Conservation (phyloP, 2,797 vertebrate genomes). For the Todus mexicanus region DNA sequence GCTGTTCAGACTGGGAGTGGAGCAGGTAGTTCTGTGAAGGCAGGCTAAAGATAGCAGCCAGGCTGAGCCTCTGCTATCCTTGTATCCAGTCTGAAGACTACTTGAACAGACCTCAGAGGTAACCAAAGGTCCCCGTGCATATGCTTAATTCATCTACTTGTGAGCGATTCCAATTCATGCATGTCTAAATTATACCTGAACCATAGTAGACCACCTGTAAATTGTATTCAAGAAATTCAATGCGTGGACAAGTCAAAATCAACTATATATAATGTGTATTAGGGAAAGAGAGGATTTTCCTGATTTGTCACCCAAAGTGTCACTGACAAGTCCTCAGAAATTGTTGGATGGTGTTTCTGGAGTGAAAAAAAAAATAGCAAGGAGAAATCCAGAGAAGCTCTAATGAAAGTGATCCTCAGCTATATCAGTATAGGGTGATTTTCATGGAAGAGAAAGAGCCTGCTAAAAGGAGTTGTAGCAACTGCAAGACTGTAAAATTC, state of each 20-base stretch:
- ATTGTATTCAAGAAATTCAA: neutral
- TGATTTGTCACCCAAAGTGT: no score
- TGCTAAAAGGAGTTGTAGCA: neutral
- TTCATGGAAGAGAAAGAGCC: neutral
- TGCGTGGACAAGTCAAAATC: neutral
- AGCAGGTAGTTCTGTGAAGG: neutral
- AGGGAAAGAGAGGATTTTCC: neutral
- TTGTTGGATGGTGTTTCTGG: neutral
- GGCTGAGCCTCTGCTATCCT: neutral
- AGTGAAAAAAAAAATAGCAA: neutral
- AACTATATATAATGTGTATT: neutral
- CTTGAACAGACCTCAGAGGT: neutral
- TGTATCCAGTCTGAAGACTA: neutral
- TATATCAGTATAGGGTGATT: neutral
- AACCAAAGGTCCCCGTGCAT: neutral
- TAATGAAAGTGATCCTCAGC: neutral
- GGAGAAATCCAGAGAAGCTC: neutral
- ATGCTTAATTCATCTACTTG: neutral
- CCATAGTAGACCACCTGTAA: neutral
- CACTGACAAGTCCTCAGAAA: neutral
- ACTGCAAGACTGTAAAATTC: neutral
- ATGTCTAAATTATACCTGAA: neutral
- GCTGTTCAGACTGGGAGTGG: neutral
- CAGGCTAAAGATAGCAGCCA: neutral
- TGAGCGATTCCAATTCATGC: neutral